Conservation (phyloP, 2,888 invertebrate genomes). For the Melanotus villosus region DNA sequence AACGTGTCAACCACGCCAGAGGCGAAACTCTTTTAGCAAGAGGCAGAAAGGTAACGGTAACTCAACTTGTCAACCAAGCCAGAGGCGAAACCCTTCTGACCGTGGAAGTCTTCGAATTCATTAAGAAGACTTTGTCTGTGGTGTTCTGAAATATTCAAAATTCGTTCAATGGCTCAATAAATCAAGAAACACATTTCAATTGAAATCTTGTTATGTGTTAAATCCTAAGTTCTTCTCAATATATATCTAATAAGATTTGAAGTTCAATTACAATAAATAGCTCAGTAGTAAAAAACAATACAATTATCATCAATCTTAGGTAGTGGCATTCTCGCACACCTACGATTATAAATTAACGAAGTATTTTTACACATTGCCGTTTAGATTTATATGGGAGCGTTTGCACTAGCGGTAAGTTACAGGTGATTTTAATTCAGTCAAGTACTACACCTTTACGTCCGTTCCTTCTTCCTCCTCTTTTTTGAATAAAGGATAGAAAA, state of each 20-base stretch:
- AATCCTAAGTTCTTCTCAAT: too few species aligned
- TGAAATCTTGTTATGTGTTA: too few species aligned
- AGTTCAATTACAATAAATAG: constrained; percentile 27
- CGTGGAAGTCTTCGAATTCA: too few species aligned
- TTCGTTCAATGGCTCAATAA: too few species aligned
- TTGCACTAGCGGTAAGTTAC: constrained; percentile 29
- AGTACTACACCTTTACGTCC: not conserved
- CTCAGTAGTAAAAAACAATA: constrained; percentile 48
- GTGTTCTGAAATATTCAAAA: too few species aligned
- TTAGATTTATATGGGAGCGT: constrained; percentile 40
- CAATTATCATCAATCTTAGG: constrained; percentile 60
- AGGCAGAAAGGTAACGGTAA: too few species aligned
- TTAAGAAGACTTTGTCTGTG: too few species aligned
- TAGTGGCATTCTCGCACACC: constrained; percentile 59
- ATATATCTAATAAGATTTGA: constrained; percentile 9
- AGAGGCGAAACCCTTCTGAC: too few species aligned
- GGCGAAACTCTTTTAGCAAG: too few species aligned
- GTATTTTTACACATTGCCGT: constrained; percentile 31
- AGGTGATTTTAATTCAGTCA: constrained; percentile 9
- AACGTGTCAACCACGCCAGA: too few species aligned
- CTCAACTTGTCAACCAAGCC: too few species aligned
- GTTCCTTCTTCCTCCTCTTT: not conserved
- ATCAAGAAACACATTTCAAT: too few species aligned
- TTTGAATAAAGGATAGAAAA: not conserved
- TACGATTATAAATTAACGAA: constrained; percentile 56